phyloP scores from a whole-genome alignment of 2,888 invertebrate species.

The Calephelis perditalis region DNA sequence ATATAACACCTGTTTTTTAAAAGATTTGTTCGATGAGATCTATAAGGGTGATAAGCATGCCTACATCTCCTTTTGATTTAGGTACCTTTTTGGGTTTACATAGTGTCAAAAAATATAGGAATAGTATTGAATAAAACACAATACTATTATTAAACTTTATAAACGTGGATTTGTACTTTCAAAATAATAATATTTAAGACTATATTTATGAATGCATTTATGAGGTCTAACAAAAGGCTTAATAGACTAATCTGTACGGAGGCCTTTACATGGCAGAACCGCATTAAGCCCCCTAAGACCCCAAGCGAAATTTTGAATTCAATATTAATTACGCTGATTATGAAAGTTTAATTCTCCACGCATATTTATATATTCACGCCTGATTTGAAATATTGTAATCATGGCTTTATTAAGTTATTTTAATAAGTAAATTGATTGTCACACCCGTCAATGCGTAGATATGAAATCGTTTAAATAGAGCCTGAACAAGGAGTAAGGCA shows the following conservation, averaged over 20 bases:
- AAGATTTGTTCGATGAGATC: too few species aligned
- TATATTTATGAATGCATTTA: not conserved
- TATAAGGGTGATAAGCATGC: too few species aligned
- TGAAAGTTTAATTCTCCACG: constrained; percentile 23
- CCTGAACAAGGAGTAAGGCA: constrained; percentile 26
- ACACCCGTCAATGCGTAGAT: constrained; percentile 49
- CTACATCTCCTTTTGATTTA: too few species aligned
- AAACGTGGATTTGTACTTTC: too few species aligned
- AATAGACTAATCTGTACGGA: not conserved
- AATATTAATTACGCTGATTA: constrained; percentile 4
- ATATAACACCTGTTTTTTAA: too few species aligned
- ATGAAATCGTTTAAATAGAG: constrained; percentile 45
- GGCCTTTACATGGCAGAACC: not conserved
- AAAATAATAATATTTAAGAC: too few species aligned
- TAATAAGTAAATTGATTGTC: constrained; percentile 59
- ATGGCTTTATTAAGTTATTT: constrained; percentile 40
- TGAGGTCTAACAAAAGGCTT: not conserved
- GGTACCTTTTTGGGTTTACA: too few species aligned
- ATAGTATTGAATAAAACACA: too few species aligned
- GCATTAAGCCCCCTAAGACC: not conserved
- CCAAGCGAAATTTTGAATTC: constrained; percentile 1
- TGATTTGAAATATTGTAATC: constrained; percentile 45
- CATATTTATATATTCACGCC: constrained; percentile 35
- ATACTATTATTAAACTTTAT: too few species aligned
- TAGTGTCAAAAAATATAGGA: too few species aligned